Percentiles rank a stretch among this genome's conserved stretches.
phyloP scores from a whole-genome alignment of 2,888 invertebrate genomes.

The Trachelus stipa region DNA sequence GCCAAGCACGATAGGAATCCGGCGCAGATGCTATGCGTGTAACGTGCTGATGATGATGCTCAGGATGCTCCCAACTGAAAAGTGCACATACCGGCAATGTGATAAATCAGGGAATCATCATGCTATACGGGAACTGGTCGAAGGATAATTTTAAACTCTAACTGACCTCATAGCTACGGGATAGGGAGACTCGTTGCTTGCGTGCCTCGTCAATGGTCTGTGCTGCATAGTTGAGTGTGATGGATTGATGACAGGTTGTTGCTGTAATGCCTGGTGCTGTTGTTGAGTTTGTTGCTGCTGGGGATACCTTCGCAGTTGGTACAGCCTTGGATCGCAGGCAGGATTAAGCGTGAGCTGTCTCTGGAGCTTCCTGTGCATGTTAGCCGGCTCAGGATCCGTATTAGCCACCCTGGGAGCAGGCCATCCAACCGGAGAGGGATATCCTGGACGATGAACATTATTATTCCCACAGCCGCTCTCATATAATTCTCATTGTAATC shows the following conservation, averaged over 20 bases:
- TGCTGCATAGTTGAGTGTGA: constrained; percentile 49
- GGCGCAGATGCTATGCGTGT: constrained; percentile 82
- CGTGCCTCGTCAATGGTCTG: constrained; percentile 56
- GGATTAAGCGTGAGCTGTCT: constrained; percentile 88
- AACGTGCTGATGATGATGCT: constrained; percentile 70
- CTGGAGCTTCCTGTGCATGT: constrained; percentile 82
- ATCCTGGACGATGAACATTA: constrained; percentile 34
- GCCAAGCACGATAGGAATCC: constrained; percentile 72
- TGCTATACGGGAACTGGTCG: neutral
- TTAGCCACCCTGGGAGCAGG: constrained; percentile 53
- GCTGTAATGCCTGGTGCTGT: constrained; percentile 43
- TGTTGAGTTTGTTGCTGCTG: constrained; percentile 51
- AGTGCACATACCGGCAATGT: neutral
- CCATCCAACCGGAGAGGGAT: constrained; percentile 52
- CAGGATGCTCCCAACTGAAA: constrained; percentile 54
- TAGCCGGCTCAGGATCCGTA: constrained; percentile 63
- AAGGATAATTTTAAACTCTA: neutral
- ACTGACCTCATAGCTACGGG: constrained; percentile 49
- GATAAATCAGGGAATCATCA: neutral
- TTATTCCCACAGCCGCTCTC: neutral
- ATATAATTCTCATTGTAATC: neutral
- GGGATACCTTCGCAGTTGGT: constrained; percentile 64
- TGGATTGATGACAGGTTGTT: constrained; percentile 45
- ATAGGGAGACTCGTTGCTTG: constrained; percentile 55
- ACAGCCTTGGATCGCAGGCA: constrained; percentile 78